A percentile compares a stretch with the other conserved stretches of the same genome.
These are phyloP conservation scores for Zygogramma bicolorata DNA, from an alignment of 2,888 invertebrate genomes.

Conservation along the genomic window DNA sequence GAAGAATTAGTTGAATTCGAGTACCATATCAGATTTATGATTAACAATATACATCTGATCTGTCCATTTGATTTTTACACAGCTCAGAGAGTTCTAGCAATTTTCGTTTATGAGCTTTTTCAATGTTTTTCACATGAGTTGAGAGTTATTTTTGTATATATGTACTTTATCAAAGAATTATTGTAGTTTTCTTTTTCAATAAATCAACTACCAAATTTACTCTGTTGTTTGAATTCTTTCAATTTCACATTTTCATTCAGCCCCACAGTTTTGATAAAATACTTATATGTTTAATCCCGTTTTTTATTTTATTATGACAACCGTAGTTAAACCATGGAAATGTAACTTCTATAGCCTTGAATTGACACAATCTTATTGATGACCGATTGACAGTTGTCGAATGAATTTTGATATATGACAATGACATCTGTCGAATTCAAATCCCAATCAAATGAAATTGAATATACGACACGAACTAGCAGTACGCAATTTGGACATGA, in stretches of 20 bases:
- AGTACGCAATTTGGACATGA: too few relatives aligned
- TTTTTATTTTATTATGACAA: constrained; percentile 5
- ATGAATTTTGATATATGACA: too few relatives aligned
- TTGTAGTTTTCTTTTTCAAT: background rate
- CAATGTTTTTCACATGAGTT: constrained; percentile 8
- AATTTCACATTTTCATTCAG: background rate
- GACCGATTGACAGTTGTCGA: constrained; percentile 1
- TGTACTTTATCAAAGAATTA: constrained; percentile 7
- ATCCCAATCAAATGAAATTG: too few relatives aligned
- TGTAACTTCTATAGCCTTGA: background rate
- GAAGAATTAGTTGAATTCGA: background rate
- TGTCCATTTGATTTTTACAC: background rate
- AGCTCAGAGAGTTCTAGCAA: constrained; percentile 4
- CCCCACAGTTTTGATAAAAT: too few relatives aligned
- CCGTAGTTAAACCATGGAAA: constrained; percentile 8
- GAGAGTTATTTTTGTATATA: constrained; percentile 6
- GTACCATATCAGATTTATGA: background rate
- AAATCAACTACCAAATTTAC: background rate
- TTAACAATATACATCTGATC: background rate
- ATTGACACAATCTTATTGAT: constrained; percentile 2
- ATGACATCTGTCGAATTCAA: too few relatives aligned
- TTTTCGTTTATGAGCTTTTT: constrained; percentile 1
- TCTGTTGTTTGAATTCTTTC: background rate
- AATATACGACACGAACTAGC: too few relatives aligned
- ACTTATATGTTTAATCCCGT: too few relatives aligned